phyloP scores from a whole-genome alignment of 2,797 vertebrate species.

The Cryptoprocta ferox region DNA sequence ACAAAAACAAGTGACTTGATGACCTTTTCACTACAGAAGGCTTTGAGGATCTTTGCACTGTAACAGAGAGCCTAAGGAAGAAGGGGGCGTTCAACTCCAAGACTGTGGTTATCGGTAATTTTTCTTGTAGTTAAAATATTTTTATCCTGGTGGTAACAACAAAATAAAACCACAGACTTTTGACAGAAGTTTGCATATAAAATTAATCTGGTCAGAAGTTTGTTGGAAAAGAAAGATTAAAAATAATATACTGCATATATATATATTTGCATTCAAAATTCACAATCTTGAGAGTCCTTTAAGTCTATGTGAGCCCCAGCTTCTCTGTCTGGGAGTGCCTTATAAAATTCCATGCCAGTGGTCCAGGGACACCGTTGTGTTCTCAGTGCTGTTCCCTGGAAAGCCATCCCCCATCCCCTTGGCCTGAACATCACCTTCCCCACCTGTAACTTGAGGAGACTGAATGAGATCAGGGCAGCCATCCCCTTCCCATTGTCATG shows the following conservation, averaged over 20 bases:
- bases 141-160: slow-evolving; percentile 15
- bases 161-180: slow-evolving; percentile 55
- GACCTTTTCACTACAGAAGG: background rate
- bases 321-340: background rate
- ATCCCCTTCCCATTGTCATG: background rate
- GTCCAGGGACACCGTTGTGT: background rate
- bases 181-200: slow-evolving; percentile 65
- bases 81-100: background rate
- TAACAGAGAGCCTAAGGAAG: background rate
- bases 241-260: background rate
- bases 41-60: background rate
- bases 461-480: background rate
- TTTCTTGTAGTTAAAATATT: slow-evolving; percentile 36
- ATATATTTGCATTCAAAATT: slow-evolving; percentile 9
- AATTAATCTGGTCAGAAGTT: slow-evolving; percentile 65
- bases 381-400: background rate
- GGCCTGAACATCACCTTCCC: background rate
- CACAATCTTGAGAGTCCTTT: background rate
- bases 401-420: background rate
- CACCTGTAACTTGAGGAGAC: background rate
- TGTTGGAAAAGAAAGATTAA: slow-evolving; percentile 40
- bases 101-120: background rate
- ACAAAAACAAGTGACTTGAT: background rate
- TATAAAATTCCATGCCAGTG: background rate
- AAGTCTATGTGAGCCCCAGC: background rate